Percentiles rank a stretch among this genome's conserved stretches.
Conservation (phyloP, 1,140 invertebrate species). For the Atopsyche davidsoni region DNA sequence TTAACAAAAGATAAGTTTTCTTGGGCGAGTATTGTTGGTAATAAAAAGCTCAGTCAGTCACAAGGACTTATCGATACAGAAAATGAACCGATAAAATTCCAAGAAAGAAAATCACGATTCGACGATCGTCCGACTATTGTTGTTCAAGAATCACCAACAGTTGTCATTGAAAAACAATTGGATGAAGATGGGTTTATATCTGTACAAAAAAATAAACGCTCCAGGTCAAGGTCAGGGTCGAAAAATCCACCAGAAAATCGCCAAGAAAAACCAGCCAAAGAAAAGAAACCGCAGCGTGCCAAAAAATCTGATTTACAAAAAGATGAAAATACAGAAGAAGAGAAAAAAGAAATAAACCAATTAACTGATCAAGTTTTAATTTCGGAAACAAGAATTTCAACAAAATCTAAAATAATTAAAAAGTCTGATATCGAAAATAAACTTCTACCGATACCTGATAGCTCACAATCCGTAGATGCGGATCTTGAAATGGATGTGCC, state of each 20-base stretch:
- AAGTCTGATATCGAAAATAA: too few species aligned
- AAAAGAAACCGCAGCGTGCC: conserved; percentile 5
- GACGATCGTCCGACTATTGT: conserved; percentile 39
- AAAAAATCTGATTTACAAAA: not conserved
- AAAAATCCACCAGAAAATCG: too few species aligned
- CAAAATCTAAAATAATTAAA: too few species aligned
- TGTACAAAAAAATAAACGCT: conserved; percentile 40
- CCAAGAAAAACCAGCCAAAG: conserved; percentile 29
- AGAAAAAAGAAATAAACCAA: too few species aligned
- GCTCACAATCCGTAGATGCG: too few species aligned
- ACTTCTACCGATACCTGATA: too few species aligned
- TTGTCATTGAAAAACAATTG: conserved; percentile 33
- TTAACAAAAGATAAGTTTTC: too few species aligned
- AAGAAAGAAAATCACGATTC: conserved; percentile 23
- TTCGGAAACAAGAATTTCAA: too few species aligned
- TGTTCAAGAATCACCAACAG: conserved; percentile 33
- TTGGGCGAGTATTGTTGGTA: conserved; percentile 25
- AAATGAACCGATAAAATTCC: not conserved
- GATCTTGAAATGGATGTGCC: too few species aligned
- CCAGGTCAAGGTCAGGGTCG: conserved; percentile 42
- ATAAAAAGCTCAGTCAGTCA: conserved; percentile 8
- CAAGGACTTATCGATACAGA: not conserved
- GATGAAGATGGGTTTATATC: conserved; percentile 45
- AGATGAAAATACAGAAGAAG: conserved; percentile 13
- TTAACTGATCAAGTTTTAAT: too few species aligned